Evolutionary conservation across 2,888 invertebrate species (phyloP), one percentile per base, ranked within the genome.

Genomic region (Apodemia duryi): DNA sequence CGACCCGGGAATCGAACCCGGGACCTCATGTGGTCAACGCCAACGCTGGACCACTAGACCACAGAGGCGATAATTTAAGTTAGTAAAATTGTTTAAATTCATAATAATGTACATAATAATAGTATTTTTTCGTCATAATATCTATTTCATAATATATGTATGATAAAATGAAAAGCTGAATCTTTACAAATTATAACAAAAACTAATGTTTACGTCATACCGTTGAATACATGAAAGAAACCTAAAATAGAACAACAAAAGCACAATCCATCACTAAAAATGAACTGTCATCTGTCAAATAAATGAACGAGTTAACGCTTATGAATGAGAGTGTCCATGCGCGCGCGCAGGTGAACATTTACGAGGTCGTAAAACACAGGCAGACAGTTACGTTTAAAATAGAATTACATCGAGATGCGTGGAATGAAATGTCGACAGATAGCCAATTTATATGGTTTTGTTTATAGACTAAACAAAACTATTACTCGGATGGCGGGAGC

Each of bases 311-410:
- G 46, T 65, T 21, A 46, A 43, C 63, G 52, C 67, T 69, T 71
- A 66, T 62, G 62, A 51, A 62, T 46, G n/a, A 38, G 61, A 41
- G 63, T 51, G 67, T 71, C 75, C 76, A 65, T 65, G 75, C 77
- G 78, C 74, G 66, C 67, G 73, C 76, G 78, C 83, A 82, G 81
- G 83, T 84, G 82, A 80, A 73, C 75, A 69, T 79, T 78, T 82
- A 84, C 77, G 78, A 77, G 71, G 71, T 76, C 78, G 75, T 82
- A 81, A 80, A 83, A 72, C 69, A 73, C 69, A 63, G 64, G 64
- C 60, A 60, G 65, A 60, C 60, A 60, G 60, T 60, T 60, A 60
- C 57, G 61, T 68, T 68, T 51, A 69, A 70, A 68, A 69, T 68
- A 66, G 68, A 52, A 65, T 61, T 52, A 52, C 32, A 63, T 32